Evolutionary conservation across 2,113 vertebrate genomes (phyloP).

Genomic region (Bubo blakistoni): DNA sequence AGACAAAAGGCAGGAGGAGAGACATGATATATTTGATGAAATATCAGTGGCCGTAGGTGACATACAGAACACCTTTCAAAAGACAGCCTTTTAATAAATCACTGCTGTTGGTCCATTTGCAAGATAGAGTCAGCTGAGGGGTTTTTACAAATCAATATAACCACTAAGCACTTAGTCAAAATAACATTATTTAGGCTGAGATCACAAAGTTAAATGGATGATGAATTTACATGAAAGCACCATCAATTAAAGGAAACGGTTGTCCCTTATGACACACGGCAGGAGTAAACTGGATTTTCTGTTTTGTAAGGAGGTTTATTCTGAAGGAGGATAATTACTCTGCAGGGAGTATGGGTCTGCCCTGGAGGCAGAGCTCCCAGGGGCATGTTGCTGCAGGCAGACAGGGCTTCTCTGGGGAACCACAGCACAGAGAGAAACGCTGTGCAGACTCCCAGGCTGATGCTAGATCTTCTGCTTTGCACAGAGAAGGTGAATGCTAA

Average conservation of each 20-base stretch:
- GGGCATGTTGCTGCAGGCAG: not conserved
- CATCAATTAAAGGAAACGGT: conserved; percentile 21
- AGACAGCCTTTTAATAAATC: conserved; percentile 47
- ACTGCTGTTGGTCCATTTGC: conserved; percentile 36
- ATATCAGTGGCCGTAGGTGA: conserved; percentile 6
- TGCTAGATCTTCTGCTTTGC: not conserved
- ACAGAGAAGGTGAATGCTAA: not conserved
- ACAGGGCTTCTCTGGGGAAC: not conserved
- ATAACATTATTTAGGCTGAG: conserved; percentile 46
- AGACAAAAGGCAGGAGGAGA: not conserved
- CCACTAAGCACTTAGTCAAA: conserved; percentile 46
- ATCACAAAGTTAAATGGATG: conserved; percentile 54
- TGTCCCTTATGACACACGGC: conserved; percentile 9
- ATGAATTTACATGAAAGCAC: conserved; percentile 46
- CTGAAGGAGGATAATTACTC: conserved; percentile 5
- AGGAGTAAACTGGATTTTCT: not conserved
- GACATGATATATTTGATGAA: not conserved
- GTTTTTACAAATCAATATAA: conserved; percentile 56
- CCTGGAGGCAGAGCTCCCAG: not conserved
- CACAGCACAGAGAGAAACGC: not conserved
- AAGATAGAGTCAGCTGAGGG: conserved; percentile 36
- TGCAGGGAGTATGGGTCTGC: not conserved
- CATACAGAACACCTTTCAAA: conserved; percentile 34
- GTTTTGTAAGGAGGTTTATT: conserved; percentile 1
- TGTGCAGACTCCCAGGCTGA: not conserved